These are phyloP conservation scores for Hypotaenidia okinawae DNA, from an alignment of 2,797 vertebrate genomes.

Conservation along the genomic window DNA sequence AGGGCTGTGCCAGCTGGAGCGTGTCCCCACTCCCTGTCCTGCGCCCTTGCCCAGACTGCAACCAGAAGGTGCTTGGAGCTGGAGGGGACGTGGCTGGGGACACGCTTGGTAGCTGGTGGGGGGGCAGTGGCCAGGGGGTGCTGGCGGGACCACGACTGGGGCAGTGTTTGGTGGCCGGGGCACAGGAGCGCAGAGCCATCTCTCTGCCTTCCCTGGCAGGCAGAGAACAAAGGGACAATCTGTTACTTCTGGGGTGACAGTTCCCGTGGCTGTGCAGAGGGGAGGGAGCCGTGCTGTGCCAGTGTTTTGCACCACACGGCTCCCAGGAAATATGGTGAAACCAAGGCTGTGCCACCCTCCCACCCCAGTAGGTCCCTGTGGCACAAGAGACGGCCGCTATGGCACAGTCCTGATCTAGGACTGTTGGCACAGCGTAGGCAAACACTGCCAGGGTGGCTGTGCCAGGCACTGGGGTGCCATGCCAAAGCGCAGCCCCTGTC, in stretches of 20 bases:
- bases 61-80: no score
- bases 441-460: accelerated
- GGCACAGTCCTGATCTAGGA: accelerated
- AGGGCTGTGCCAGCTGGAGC: background rate
- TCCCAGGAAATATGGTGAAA: background rate
- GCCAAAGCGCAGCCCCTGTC: background rate
- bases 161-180: no score
- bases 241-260: background rate
- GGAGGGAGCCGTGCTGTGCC: background rate
- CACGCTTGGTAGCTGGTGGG: background rate
- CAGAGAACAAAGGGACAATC: background rate
- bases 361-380: background rate
- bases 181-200: background rate
- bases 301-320: background rate
- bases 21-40: background rate
- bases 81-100: background rate
- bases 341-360: background rate
- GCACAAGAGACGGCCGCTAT: accelerated
- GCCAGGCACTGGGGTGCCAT: background rate
- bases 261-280: background rate
- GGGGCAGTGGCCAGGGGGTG: background rate
- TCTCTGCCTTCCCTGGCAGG: background rate
- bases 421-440: background rate
- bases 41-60: no score
- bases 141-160: background rate